Percentiles rank a stretch among this genome's conserved stretches.
Conservation (phyloP, 2,888 invertebrate species). For the Noctuana brunneofusca region DNA sequence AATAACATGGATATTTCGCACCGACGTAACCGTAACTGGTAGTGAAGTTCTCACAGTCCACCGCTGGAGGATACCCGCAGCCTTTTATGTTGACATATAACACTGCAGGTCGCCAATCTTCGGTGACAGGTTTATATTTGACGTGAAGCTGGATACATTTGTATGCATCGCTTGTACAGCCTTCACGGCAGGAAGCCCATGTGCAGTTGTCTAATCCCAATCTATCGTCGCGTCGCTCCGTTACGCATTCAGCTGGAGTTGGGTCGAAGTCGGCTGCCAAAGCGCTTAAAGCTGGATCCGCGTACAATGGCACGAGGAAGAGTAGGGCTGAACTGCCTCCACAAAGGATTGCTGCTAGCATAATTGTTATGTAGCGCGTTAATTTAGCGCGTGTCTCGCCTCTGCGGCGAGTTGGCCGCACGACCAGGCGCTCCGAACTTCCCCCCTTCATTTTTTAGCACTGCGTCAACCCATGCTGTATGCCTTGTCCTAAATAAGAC, state of each 20-base stretch:
- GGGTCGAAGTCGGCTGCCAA: slow-evolving; percentile 89
- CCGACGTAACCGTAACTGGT: slow-evolving; percentile 87
- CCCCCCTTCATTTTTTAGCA: slow-evolving; percentile 73
- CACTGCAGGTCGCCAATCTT: slow-evolving; percentile 83
- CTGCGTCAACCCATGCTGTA: slow-evolving; percentile 76
- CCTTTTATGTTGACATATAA: slow-evolving; percentile 92
- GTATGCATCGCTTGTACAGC: slow-evolving; percentile 90
- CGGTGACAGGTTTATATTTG: slow-evolving; percentile 78
- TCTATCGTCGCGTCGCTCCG: slow-evolving; percentile 87
- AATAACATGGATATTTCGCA: slow-evolving; percentile 85
- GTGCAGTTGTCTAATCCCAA: slow-evolving; percentile 90
- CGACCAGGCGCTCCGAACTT: slow-evolving; percentile 74
- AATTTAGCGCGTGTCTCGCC: slow-evolving; percentile 72
- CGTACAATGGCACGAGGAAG: slow-evolving; percentile 77
- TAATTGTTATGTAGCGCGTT: slow-evolving; percentile 73
- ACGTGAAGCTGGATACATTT: slow-evolving; percentile 87
- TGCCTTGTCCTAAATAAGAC: slow-evolving; percentile 52
- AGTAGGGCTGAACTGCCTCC: slow-evolving; percentile 76
- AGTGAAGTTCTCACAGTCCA: slow-evolving; percentile 90
- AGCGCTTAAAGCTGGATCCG: slow-evolving; percentile 82
- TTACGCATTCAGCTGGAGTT: slow-evolving; percentile 88
- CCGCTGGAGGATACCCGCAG: slow-evolving; percentile 91
- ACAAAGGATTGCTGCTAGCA: slow-evolving; percentile 69
- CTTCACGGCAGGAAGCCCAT: slow-evolving; percentile 91
- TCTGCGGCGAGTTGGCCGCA: slow-evolving; percentile 64